These are phyloP conservation scores for Passer domesticus DNA, from an alignment of 2,113 vertebrate species.

Conservation along the genomic window DNA sequence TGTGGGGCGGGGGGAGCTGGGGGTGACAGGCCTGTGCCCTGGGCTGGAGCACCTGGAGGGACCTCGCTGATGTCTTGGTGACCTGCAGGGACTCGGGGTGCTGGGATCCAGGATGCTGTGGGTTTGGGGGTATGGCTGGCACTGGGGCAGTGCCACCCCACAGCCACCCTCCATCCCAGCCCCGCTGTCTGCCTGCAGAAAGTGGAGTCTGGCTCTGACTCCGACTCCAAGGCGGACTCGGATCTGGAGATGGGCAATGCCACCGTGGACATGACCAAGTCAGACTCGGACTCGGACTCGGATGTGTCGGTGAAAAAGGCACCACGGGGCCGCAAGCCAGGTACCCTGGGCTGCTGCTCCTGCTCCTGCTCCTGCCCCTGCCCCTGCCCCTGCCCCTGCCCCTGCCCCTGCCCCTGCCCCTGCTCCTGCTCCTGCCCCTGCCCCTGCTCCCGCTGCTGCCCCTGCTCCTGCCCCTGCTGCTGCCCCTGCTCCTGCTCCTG, in stretches of 20 bases:
- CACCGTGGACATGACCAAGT: conserved; percentile 72
- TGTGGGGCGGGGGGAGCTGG: neutral
- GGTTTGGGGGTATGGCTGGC: neutral
- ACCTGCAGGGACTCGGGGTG: fast-evolving
- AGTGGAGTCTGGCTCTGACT: conserved; percentile 82
- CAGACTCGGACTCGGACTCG: conserved; percentile 79
- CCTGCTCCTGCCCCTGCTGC: neutral
- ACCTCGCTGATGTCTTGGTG: fast-evolving
- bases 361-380: neutral
- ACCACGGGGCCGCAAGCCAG: conserved; percentile 84
- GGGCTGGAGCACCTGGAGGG: neutral
- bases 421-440: neutral
- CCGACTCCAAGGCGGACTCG: conserved; percentile 78
- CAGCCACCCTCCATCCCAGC: neutral
- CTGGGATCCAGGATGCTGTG: neutral
- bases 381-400: too few species aligned
- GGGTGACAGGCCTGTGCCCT: neutral
- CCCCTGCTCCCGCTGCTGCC: too few species aligned
- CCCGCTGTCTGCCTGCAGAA: conserved; percentile 69
- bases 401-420: too few species aligned
- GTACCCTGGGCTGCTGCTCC: conserved; percentile 40
- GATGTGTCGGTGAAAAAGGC: conserved; percentile 87
- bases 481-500: too few species aligned
- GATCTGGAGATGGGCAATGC: conserved; percentile 71
- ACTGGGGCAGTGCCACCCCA: neutral